Conservation (phyloP, 2,113 vertebrate species). For the Macrotus californicus region DNA sequence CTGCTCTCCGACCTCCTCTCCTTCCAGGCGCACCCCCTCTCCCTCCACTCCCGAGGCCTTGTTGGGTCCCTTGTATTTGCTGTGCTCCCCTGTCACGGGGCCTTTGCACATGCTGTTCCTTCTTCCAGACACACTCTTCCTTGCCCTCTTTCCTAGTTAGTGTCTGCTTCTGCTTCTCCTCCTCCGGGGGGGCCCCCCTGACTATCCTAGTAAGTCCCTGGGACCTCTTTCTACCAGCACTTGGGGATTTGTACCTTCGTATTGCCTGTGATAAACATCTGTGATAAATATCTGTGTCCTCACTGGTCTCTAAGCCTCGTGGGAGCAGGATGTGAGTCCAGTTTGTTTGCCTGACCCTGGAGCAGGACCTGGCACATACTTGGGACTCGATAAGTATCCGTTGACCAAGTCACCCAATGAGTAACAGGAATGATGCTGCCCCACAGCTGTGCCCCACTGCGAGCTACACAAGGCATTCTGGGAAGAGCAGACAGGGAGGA, state of each 20-base stretch:
- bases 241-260: no score
- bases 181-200: background rate
- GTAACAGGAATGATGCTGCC: background rate
- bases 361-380: background rate
- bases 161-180: background rate
- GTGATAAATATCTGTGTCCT: background rate
- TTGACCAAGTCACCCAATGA: background rate
- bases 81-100: accelerated
- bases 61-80: background rate
- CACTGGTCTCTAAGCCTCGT: accelerated
- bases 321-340: background rate
- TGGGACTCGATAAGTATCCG: background rate
- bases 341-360: no score
- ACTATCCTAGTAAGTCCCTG: background rate
- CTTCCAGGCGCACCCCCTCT: background rate
- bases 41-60: background rate
- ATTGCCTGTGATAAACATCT: accelerated
- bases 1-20: background rate
- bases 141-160: background rate
- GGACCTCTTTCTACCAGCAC: background rate
- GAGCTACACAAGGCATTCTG: background rate
- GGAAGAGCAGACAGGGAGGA: background rate
- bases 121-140: background rate
- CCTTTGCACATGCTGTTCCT: background rate
- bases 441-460: accelerated